A percentile compares a stretch with the other conserved stretches of the same genome.
Evolutionary conservation across 2,113 vertebrate genomes (phyloP).

Genomic region (Zingel zingel): DNA sequence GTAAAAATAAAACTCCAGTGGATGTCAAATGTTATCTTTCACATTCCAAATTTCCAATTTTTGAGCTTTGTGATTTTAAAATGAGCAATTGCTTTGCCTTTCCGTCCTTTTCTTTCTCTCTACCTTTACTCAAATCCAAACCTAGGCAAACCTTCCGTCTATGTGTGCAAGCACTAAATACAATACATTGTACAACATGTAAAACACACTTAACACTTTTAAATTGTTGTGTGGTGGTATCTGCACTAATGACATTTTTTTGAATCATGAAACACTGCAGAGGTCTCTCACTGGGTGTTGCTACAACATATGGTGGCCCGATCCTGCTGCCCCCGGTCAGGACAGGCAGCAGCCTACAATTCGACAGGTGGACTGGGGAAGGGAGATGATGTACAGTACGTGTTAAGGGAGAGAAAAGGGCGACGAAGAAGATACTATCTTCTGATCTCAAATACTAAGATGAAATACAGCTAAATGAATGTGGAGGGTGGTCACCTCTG

Average conservation of each 20-base stretch:
- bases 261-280: background rate
- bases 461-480: background rate
- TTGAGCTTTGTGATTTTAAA: background rate
- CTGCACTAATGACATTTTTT: background rate
- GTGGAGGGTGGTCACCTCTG: background rate
- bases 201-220: background rate
- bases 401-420: background rate
- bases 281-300: background rate
- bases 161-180: background rate
- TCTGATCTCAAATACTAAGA: background rate
- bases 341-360: background rate
- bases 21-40: background rate
- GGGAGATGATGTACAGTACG: background rate
- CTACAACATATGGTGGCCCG: background rate
- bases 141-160: background rate
- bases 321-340: background rate
- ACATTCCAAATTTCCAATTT: background rate
- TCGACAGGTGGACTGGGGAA: background rate
- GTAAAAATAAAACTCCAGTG: background rate
- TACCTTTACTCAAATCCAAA: background rate
- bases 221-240: background rate
- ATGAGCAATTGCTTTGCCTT: background rate
- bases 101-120: background rate
- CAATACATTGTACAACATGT: background rate
- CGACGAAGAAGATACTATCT: background rate